Evolutionary conservation across 2,113 vertebrate genomes (phyloP), one percentile per base, ranked within the genome.

Genomic region (Choloepus hoffmanni): DNA sequence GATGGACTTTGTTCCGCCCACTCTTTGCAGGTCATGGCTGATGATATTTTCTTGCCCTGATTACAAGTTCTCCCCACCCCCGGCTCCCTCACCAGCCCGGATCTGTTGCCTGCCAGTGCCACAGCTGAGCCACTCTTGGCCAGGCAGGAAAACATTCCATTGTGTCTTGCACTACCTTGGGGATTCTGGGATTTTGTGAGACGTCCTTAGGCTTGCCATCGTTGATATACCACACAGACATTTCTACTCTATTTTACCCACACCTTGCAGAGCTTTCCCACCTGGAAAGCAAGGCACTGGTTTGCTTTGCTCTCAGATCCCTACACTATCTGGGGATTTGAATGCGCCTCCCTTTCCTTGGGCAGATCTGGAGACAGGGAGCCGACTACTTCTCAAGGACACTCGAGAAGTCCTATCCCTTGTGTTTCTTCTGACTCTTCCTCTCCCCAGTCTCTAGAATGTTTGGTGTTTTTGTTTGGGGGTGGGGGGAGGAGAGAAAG

Each of bases 251-350:
- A 33, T 36, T 53, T 58, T 40, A 11, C 1, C 0, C 13, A 30
- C 3, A 43, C 8, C 14, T 53, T 67, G 21, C 21, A 55, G 50
- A 62, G 26, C 12, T 30, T 70, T 72, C 28, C 16, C 4, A 12
- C 55, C 15, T 48, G 40, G 19, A 85, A 43, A 84, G 43, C n/a
- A 68, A 91, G 60, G 19, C 9, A 8, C 21, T 36, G 50, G n/a
- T 86, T 92, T 26, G 30, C 89, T 94, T 88, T 85, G 58, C 30
- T 84, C 18, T 77, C 53, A 90, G 68, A 50, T 55, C 13, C 62
- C 76, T 43, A 76, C 1, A 21, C 18, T 67, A 16, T 58, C 48
- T 23, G 50, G 23, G 23, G 26, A 45, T 36, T 72, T 82, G n/a
- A 63, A 53, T n/a, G 77, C 30, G 76, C 50, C 58, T 76, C 45